Evolutionary conservation across 2,797 vertebrate genomes (phyloP), one percentile per base, ranked within the genome.

Genomic region (Vireo griseus): DNA sequence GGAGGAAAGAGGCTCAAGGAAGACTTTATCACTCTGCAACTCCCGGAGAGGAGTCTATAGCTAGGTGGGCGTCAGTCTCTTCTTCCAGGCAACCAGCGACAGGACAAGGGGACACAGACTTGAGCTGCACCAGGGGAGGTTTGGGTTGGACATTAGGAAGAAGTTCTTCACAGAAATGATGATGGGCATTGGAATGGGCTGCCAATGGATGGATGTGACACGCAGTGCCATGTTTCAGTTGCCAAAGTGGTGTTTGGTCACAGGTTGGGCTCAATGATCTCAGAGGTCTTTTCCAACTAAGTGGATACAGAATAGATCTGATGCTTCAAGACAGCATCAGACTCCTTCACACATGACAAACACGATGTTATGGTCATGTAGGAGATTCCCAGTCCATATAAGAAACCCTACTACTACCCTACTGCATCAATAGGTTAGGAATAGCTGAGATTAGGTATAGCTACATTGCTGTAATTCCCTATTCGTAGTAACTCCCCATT

Each of bases 61-160:
- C 35, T 21, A 25, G 16, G 7, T 31, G 13, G 25, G 7, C 4
- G 5, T 6, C 1, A 0, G 13, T 31, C 13, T 42, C 25, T 31
- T 73, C 35, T 57, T 11, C 9, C 9, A 31, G 35, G 11, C 13
- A 57, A 14, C 3, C 11, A 65, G 25, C 13, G 8, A 31, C 2
- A 48, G 16, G 9, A 29, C 16, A 55, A 55, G 11, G 57, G 16
- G 25, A 55, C 19, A 14, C 4, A 25, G 13, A 5, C 6, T 35
- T 40, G 25, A 48, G 20, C 14, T 48, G 31, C 0, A 39, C 13
- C 6, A 28, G 31, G 11, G 13, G 13, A 65, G 20, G 9, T 48
- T 35, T 35, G 68, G 1, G 4, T 11, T 24, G 20, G 20, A 35
- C 20, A 57, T 57, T 9, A 73, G 35, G 16, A 73, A 63, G 10